Evolutionary conservation across 2,888 invertebrate genomes (phyloP), one percentile per base, ranked within the genome.

Genomic region (Aleiodes alternator): DNA sequence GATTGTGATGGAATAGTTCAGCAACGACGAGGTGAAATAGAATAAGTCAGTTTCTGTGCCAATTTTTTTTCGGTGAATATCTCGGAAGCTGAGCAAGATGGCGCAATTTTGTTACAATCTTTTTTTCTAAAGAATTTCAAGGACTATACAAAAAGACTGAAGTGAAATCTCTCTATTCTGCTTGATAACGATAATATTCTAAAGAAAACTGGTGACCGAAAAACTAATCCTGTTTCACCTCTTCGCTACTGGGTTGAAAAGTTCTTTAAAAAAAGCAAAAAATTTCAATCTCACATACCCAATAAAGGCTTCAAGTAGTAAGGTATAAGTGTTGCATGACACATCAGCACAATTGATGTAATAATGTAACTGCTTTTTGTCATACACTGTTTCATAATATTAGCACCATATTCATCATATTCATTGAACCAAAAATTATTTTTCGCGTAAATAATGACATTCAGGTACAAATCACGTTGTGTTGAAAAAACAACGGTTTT

Each of bases 371-470:
- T 43, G 51, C 69, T 53, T 53, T 69, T 70, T 6, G 55, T 50
- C 43, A 66, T 66, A 29, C 72, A 73, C 4, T 73, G 29, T 2
- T 66, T 34, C 50, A 80, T 50, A 61, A 84, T 79, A 14, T 29
- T 4, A 1, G 73, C 76, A 50, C 84, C 81, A 12, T 75, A 43
- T 3, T 50, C 29, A 57, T 77, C 75, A 69, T 82, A 81, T 43
- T 64, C 53, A 4, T 69, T 77, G 14, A 76, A 77, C 82, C 83
- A 84, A 70, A 81, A 85, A 31, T 76, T 69, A 5, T 75, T 71
- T 50, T 82, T 77, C 31, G 80, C 81, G 56, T 79, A 82, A 48
- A 51, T 76, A 71, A 82, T 84, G 29, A 83, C 79, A 16, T 81
- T 72, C 53, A 80, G 61, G 0, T 84, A 78, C 50, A 79, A 75